These are phyloP conservation scores for Pelodytes ibericus DNA, from an alignment of 2,797 vertebrate species.

Conservation along the genomic window DNA sequence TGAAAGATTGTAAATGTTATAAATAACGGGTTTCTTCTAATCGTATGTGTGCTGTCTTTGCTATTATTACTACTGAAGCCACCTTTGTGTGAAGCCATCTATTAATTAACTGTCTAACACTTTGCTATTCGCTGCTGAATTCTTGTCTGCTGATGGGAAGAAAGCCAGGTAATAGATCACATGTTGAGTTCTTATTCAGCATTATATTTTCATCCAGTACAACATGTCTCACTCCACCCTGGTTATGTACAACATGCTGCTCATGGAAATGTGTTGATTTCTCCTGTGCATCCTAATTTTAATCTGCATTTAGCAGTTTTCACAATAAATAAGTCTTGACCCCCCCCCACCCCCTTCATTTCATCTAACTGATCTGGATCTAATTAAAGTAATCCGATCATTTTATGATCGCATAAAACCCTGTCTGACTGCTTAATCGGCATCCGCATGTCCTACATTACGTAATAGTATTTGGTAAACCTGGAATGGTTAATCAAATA, in stretches of 20 bases:
- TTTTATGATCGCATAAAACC: no score
- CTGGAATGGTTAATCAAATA: no score
- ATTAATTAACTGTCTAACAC: constrained; percentile 58
- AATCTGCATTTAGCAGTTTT: not conserved
- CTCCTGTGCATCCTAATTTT: not conserved
- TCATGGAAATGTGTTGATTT: not conserved
- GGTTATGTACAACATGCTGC: not conserved
- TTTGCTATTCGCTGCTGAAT: constrained; percentile 67
- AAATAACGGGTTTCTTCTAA: no score
- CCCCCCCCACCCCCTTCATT: no score
- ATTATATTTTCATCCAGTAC: constrained; percentile 45
- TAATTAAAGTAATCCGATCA: no score
- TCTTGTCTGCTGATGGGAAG: constrained; percentile 62
- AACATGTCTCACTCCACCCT: not conserved
- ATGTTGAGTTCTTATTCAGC: not conserved
- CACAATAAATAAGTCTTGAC: no score
- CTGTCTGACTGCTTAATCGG: no score
- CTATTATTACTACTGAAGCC: not conserved
- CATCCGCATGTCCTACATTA: no score
- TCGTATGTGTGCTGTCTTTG: not conserved
- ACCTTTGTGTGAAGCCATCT: not conserved
- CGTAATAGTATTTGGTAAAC: no score
- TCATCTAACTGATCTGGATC: no score
- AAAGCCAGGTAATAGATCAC: constrained; percentile 66
- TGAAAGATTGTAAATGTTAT: no score